Conservation (phyloP, 2,888 invertebrate genomes). For the Lepas anatifera region DNA sequence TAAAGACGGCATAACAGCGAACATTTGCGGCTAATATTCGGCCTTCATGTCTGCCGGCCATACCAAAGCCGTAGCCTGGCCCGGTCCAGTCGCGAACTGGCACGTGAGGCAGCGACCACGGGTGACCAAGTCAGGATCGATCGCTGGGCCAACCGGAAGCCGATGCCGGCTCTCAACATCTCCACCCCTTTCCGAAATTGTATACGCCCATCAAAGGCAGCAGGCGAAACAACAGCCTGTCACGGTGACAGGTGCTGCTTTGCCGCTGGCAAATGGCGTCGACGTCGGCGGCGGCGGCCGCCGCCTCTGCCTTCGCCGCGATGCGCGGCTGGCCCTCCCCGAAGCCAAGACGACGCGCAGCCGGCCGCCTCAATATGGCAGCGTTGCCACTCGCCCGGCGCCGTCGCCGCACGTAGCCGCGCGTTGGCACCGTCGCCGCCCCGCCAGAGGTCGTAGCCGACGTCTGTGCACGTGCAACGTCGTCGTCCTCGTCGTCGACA, state of each 20-base stretch:
- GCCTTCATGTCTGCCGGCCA: background rate
- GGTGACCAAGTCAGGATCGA: background rate
- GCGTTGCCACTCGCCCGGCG: background rate
- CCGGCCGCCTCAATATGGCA: slow-evolving; percentile 1
- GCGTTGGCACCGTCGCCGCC: too few relatives aligned
- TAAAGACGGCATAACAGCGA: background rate
- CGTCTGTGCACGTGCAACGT: background rate
- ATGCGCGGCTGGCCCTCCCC: background rate
- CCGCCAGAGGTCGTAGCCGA: background rate
- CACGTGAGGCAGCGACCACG: too few relatives aligned
- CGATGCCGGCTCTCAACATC: background rate
- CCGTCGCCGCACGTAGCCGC: background rate
- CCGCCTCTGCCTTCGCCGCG: background rate
- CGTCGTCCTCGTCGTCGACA: background rate
- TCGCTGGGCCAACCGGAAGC: background rate
- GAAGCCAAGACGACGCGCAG: slow-evolving; percentile 12
- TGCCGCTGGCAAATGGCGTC: slow-evolving; percentile 4
- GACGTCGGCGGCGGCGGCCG: background rate
- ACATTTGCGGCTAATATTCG: background rate
- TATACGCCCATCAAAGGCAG: background rate
- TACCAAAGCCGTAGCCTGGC: slow-evolving; percentile 5
- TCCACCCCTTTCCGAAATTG: background rate
- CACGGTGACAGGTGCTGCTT: slow-evolving; percentile 5
- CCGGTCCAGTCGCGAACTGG: too few relatives aligned
- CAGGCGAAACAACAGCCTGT: background rate